These are phyloP conservation scores for Epistrophella euchroma DNA, from an alignment of 2,888 invertebrate species.

Conservation along the genomic window DNA sequence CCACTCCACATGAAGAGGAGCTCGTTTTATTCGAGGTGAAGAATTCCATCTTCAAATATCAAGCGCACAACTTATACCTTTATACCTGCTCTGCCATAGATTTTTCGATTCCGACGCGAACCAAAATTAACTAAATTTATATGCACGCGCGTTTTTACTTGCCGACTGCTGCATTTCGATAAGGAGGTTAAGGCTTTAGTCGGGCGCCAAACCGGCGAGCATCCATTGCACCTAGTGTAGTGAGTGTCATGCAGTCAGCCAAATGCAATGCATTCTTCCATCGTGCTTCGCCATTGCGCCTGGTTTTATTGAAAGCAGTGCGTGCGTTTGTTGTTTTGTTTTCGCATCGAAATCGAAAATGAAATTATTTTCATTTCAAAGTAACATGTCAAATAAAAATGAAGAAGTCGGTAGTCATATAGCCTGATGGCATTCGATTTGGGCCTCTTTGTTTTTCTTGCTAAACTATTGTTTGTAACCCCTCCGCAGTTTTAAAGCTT, in stretches of 20 bases:
- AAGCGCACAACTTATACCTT: conserved; percentile 22
- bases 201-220: conserved; percentile 71
- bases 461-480: conserved; percentile 1
- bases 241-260: conserved; percentile 56
- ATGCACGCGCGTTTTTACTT: conserved; percentile 39
- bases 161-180: conserved; percentile 52
- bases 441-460: conserved; percentile 31
- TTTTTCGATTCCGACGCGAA: conserved; percentile 38
- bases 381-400: conserved; percentile 34
- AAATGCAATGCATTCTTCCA: conserved; percentile 37
- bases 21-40: conserved; percentile 44
- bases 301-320: conserved; percentile 50
- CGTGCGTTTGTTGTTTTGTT: conserved; percentile 53
- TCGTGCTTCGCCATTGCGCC: conserved; percentile 1
- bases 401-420: conserved; percentile 34
- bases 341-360: conserved; percentile 35
- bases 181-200: conserved; percentile 74
- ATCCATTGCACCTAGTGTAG: conserved; percentile 60
- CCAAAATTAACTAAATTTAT: conserved; percentile 28
- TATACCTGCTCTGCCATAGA: conserved; percentile 40
- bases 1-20: conserved; percentile 28
- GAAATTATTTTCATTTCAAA: conserved; percentile 53
- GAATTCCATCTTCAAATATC: conserved; percentile 66
- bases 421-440: conserved; percentile 38
- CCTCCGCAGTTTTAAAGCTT: background rate